These are phyloP conservation scores for Hydractinia symbiolongicarpus DNA, from an alignment of 30 jellyfish, hydroid and myxozoan genomes.

Conservation along the genomic window DNA sequence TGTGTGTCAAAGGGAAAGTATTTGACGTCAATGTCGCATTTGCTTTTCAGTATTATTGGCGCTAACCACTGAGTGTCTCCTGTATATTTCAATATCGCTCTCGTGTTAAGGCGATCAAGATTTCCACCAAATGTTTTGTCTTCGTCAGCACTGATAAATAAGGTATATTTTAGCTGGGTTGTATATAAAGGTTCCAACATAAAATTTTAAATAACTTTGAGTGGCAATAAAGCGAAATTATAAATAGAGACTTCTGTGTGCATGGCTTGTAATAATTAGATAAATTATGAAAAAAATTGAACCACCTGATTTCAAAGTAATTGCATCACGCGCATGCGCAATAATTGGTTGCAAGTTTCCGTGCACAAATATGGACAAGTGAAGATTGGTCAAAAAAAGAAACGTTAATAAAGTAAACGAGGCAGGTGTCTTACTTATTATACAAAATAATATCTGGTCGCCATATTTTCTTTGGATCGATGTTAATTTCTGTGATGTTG, in stretches of 20 bases:
- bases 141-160: conserved; percentile 81
- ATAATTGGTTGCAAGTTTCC: too few species aligned
- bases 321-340: too few species aligned
- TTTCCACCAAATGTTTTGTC: conserved; percentile 99
- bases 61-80: conserved; percentile 85
- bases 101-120: conserved; percentile 81
- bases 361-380: too few species aligned
- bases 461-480: conserved; percentile 62
- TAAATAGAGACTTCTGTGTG: neutral
- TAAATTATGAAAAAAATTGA: too few species aligned
- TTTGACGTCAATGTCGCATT: conserved; percentile 74
- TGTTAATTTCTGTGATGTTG: conserved; percentile 49
- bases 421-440: conserved; percentile 55
- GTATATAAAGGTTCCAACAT: neutral
- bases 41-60: conserved; percentile 85
- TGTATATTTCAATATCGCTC: conserved; percentile 39
- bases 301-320: too few species aligned
- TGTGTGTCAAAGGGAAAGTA: conserved; percentile 93
- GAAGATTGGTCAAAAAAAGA: too few species aligned
- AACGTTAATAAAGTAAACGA: too few species aligned
- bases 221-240: neutral
- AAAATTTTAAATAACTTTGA: neutral
- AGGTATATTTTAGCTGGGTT: neutral
- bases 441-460: conserved; percentile 84
- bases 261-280: neutral